These are phyloP conservation scores for Brachionichthys hirsutus DNA, from an alignment of 2,113 vertebrate species.

Conservation along the genomic window DNA sequence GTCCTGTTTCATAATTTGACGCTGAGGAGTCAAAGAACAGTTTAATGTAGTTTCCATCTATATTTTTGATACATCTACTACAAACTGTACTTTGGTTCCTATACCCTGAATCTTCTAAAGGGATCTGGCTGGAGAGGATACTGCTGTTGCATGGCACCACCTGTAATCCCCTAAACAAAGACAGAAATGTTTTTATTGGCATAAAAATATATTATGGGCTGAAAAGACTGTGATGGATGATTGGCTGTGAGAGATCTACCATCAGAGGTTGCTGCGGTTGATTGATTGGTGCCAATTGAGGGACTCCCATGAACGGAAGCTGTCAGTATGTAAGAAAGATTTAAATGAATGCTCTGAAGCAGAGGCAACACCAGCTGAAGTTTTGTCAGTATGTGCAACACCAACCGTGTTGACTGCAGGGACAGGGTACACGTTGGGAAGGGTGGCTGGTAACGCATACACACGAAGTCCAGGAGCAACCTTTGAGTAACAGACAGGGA, in stretches of 20 bases:
- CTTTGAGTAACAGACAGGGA: conserved; percentile 45
- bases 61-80: neutral
- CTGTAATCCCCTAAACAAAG: conserved; percentile 37
- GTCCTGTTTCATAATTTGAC: conserved; percentile 47
- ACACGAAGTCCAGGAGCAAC: conserved; percentile 51
- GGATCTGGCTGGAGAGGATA: conserved; percentile 42
- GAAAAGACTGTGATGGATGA: neutral
- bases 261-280: conserved; percentile 51
- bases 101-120: conserved; percentile 66
- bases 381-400: neutral
- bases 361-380: neutral
- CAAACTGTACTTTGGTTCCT: neutral
- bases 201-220: neutral
- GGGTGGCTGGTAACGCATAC: conserved; percentile 24
- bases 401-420: conserved; percentile 59
- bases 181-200: neutral
- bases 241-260: conserved; percentile 46
- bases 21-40: conserved; percentile 50
- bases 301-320: conserved; percentile 43
- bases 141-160: conserved; percentile 42
- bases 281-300: conserved; percentile 57
- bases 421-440: conserved; percentile 49
- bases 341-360: neutral
- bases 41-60: neutral
- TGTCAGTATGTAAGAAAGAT: conserved; percentile 7